A percentile compares a stretch with the other conserved stretches of the same genome.
Evolutionary conservation across 1,140 invertebrate genomes (phyloP).

Genomic region (Cydia amplana): DNA sequence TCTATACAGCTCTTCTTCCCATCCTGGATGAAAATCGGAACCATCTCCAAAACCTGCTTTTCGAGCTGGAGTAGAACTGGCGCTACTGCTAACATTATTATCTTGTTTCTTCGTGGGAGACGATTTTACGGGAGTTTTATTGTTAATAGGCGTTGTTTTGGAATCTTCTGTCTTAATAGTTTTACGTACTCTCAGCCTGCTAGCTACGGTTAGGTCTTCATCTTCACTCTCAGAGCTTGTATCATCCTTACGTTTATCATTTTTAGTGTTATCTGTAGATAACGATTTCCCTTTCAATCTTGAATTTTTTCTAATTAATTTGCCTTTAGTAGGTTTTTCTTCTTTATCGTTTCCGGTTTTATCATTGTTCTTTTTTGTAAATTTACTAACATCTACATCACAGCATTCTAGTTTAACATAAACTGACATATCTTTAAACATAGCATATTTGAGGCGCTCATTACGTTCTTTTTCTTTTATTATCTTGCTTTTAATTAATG

Average conservation of each 20-base stretch:
- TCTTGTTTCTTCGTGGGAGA: slow-evolving; percentile 66
- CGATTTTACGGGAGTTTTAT: slow-evolving; percentile 64
- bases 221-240: slow-evolving; percentile 74
- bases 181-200: slow-evolving; percentile 68
- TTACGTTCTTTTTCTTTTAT: slow-evolving; percentile 69
- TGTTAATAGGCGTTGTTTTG: slow-evolving; percentile 43
- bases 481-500: slow-evolving; percentile 76
- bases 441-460: slow-evolving; percentile 62
- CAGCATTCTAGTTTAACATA: slow-evolving; percentile 74
- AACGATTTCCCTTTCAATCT: slow-evolving; percentile 57
- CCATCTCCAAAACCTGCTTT: slow-evolving; percentile 86
- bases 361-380: slow-evolving; percentile 65
- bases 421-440: slow-evolving; percentile 70
- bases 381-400: slow-evolving; percentile 65
- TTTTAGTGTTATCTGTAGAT: slow-evolving; percentile 55
- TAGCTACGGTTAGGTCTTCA: slow-evolving; percentile 66
- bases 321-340: slow-evolving; percentile 57
- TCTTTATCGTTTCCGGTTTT: slow-evolving; percentile 57
- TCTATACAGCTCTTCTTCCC: slow-evolving; percentile 89
- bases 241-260: slow-evolving; percentile 52
- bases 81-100: slow-evolving; percentile 56
- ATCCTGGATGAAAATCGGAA: slow-evolving; percentile 87
- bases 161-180: slow-evolving; percentile 65
- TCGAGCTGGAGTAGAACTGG: slow-evolving; percentile 63
- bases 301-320: slow-evolving; percentile 49